These are phyloP conservation scores for Sphaerolaimus hirsutus DNA, from an alignment of 2,888 invertebrate species.

Conservation along the genomic window DNA sequence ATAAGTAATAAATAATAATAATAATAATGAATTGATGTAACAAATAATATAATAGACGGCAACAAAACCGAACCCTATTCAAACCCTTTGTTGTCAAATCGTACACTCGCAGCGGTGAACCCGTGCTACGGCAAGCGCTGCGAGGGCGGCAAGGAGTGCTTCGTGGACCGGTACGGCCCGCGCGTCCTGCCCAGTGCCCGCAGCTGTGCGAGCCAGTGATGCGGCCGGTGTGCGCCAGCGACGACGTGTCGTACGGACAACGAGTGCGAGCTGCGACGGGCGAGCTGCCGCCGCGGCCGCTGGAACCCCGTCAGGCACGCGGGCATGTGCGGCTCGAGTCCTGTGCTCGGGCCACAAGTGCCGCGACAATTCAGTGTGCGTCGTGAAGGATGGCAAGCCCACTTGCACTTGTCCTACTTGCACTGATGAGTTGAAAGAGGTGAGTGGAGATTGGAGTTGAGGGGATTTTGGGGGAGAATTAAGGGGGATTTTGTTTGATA, in stretches of 20 bases:
- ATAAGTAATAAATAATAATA: too few relatives aligned
- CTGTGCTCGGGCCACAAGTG: conserved; percentile 12
- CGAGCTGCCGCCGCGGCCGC: conserved; percentile 27
- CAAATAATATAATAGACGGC: too few relatives aligned
- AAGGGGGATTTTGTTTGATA: too few relatives aligned
- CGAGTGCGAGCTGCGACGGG: conserved; percentile 50
- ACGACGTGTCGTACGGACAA: conserved; percentile 30
- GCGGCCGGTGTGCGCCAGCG: conserved; percentile 13
- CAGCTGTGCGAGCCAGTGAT: conserved; percentile 13
- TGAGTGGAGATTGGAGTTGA: too few relatives aligned
- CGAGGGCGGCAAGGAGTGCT: conserved; percentile 48
- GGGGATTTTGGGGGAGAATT: too few relatives aligned
- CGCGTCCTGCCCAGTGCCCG: conserved; percentile 11
- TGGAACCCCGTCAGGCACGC: conserved; percentile 29
- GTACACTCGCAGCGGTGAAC: conserved; percentile 32
- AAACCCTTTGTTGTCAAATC: conserved; percentile 38
- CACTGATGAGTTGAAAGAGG: conserved; percentile 37
- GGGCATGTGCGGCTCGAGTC: conserved; percentile 29
- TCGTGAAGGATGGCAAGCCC: conserved; percentile 9
- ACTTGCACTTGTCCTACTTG: conserved; percentile 56
- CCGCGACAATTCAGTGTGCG: conserved; percentile 12
- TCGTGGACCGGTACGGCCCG: conserved; percentile 32
- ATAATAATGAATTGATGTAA: too few relatives aligned
- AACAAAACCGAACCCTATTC: too few relatives aligned
- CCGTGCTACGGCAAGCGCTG: conserved; percentile 36